Base-by-base conservation (phyloP, 2,113 vertebrate genomes). In the Oreochromis spilurus region DNA sequence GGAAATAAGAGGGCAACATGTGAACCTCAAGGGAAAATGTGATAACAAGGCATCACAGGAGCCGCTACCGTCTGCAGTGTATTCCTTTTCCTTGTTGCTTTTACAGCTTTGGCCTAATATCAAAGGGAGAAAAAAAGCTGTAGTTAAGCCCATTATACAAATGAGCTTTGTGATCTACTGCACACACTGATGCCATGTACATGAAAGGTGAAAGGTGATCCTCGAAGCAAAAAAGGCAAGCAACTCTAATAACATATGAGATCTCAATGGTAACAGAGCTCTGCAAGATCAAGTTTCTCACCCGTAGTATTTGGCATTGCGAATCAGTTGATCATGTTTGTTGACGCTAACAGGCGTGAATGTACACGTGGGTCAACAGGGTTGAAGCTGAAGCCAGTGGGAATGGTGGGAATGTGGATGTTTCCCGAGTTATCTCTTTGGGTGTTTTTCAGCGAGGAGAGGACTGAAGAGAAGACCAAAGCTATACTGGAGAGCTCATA, bases 91-190 rank as follows among this genome's bases (percentile, higher is more conserved):
- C 1, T 1, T 48, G 31, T 78, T 77, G n/a, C 50, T 84, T 85
- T 87, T 57, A n/a, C n/a, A 84, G 84, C 55, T 87, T 65, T 52
- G 70, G n/a, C 55, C 54, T 78, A 52, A 91, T 91, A 91, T 92
- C 87, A 94, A 93, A 91, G 91, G 55, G 19, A 11, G 24, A 82
- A 34, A 26, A 38, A 50, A 67, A 19, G 34, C 84, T 72, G 34
- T 3, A 14, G 72, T 81, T 78, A 88, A 93, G 92, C 92, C 93
- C 84, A 90, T 95, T 93, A 93, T n/a, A 90, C 78, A 91, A 94
- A 95, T 82, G 80, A 91, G 88, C 90, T 87, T 67, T 70, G 84
- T 84, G 79, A 79, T 31, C 83, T 4, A 9, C 43, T 52, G 72
- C 54, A 38, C 62, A 75, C 80, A 79, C 31, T 0, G 4, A 81